Evolutionary conservation across 2,797 vertebrate genomes (phyloP), one percentile per base, ranked within the genome.

Genomic region (Clarias platycephalus): DNA sequence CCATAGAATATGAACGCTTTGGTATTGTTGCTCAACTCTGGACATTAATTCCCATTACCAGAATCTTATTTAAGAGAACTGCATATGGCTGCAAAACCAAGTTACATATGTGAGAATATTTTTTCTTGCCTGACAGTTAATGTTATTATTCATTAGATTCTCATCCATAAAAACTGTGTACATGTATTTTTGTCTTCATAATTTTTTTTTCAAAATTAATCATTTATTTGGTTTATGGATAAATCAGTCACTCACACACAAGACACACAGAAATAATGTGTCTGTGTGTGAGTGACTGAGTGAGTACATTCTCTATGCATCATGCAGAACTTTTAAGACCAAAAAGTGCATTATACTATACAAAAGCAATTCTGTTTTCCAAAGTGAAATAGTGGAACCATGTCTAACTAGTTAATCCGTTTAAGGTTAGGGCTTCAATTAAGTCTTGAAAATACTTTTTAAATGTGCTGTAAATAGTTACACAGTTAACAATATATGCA

Each of bases 161-260:
- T 67, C 66, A 67, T 34, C 28, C 20, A 2, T 34, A 34, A 67
- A 20, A 8, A 34, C 7, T 20, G 3, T 34, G 4, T 20, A 34
- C 34, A 8, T 34, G 66, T 70, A 24, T 24, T 37, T 40, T 12
- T 40, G 67, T 70, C 26, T 55, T 81, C n/a, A 53, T 74, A 83
- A 81, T 62, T 9, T 20, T 60, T 53, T 76, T 85, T 34, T 53
- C 62, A 57, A 40, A 71, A 72, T 88, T 83, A 89, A 89, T 85
- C 62, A 88, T 88, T 90, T 57, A 58, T 87, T 87, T 88, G 80
- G 72, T 71, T 64, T 68, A 68, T 37, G 66, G 4, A 63, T 26
- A 9, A 63, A 63, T 26, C n/a, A n/a, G n/a, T n/a, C n/a, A n/a
- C n/a, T n/a, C n/a, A n/a, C n/a, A n/a, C n/a, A n/a, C n/a, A n/a